These are phyloP conservation scores for Anarrhichthys ocellatus DNA, from an alignment of 2,113 vertebrate genomes.

Conservation along the genomic window DNA sequence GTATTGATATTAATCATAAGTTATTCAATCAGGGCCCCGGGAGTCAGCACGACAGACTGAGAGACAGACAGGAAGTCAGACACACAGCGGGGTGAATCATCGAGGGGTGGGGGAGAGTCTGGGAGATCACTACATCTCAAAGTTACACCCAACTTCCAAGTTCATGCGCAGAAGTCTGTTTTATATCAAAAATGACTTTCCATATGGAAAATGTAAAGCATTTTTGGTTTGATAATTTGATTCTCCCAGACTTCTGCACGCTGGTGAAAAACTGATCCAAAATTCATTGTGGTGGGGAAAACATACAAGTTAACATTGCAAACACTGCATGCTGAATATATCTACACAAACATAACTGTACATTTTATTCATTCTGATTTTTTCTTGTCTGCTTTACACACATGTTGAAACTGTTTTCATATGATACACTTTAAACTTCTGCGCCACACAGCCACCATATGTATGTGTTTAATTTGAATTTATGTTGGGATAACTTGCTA, in stretches of 20 bases:
- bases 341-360: neutral
- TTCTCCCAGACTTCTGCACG: slow-evolving; percentile 16
- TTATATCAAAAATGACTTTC: slow-evolving; percentile 46
- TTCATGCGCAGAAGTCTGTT: slow-evolving; percentile 40
- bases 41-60: slow-evolving; percentile 50
- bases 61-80: slow-evolving; percentile 43
- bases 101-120: slow-evolving; percentile 42
- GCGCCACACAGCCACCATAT: neutral
- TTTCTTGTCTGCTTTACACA: slow-evolving; percentile 1
- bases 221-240: slow-evolving; percentile 26
- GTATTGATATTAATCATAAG: slow-evolving; percentile 82
- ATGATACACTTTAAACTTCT: neutral
- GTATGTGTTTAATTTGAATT: neutral
- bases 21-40: slow-evolving; percentile 75
- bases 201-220: slow-evolving; percentile 29
- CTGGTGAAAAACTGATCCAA: neutral
- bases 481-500: slow-evolving; percentile 2
- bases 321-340: neutral
- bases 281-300: neutral
- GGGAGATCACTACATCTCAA: slow-evolving; percentile 54
- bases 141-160: slow-evolving; percentile 57
- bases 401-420: neutral
- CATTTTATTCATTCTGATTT: neutral
- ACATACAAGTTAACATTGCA: neutral
- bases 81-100: slow-evolving; percentile 67